A percentile compares a stretch with the other conserved stretches of the same genome.
These are phyloP conservation scores for Cyanoramphus novaezelandiae DNA, from an alignment of 2,113 vertebrate genomes.

Conservation along the genomic window DNA sequence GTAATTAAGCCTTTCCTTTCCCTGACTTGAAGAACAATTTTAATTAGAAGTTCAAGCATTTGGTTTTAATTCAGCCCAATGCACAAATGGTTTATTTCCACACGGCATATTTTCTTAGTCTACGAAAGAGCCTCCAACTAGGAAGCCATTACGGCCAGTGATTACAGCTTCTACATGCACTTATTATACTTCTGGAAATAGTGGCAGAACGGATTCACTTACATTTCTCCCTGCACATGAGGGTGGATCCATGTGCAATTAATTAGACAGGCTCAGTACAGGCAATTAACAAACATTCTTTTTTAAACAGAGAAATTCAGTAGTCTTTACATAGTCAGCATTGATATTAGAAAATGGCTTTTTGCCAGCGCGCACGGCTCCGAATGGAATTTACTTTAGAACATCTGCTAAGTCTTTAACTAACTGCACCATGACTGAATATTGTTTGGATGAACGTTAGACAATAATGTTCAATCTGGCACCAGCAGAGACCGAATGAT, in stretches of 20 bases:
- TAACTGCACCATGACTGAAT: not conserved
- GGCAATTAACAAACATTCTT: slow-evolving; percentile 17
- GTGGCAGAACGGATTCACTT: slow-evolving; percentile 24
- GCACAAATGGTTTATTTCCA: slow-evolving; percentile 70
- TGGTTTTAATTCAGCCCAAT: slow-evolving; percentile 64
- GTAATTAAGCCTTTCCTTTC: slow-evolving; percentile 49
- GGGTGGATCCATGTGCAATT: slow-evolving; percentile 41
- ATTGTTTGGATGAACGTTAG: not conserved
- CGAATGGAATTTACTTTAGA: slow-evolving; percentile 10
- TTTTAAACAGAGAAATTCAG: slow-evolving; percentile 16
- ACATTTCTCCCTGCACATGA: not conserved
- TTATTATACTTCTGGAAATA: slow-evolving; percentile 24
- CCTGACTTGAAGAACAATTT: slow-evolving; percentile 30
- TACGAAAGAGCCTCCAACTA: slow-evolving; percentile 41
- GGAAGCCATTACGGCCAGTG: slow-evolving; percentile 58
- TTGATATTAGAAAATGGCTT: not conserved
- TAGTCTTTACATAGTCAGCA: not conserved
- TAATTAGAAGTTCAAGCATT: slow-evolving; percentile 62
- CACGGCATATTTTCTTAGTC: slow-evolving; percentile 41
- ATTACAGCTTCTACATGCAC: slow-evolving; percentile 59
- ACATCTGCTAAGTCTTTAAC: slow-evolving; percentile 55
- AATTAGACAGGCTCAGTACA: slow-evolving; percentile 38
- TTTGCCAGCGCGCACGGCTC: not conserved
- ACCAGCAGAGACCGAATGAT: slow-evolving; percentile 54
- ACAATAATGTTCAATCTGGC: slow-evolving; percentile 51